phyloP scores from a whole-genome alignment of 2,888 invertebrate species.

The Drosophila borborema region DNA sequence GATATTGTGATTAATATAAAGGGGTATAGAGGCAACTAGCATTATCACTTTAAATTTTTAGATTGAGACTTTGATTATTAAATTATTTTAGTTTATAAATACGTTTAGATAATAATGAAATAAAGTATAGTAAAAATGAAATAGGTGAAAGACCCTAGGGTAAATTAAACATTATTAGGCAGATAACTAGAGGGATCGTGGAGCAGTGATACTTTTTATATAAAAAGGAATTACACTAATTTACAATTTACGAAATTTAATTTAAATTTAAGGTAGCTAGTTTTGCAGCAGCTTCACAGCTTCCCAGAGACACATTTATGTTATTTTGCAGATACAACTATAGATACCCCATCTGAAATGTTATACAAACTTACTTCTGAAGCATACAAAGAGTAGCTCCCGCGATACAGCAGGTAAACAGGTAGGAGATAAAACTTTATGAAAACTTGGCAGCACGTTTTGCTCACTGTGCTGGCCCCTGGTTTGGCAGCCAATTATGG shows the following conservation, averaged over 20 bases:
- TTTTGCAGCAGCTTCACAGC: too few species aligned
- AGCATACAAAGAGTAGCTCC: constrained; percentile 17
- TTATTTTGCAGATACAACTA: not conserved
- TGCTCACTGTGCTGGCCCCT: constrained; percentile 4
- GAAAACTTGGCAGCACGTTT: constrained; percentile 14
- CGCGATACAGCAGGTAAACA: constrained; percentile 8
- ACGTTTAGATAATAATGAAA: not conserved
- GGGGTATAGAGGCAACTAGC: too few species aligned
- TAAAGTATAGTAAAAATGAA: not conserved
- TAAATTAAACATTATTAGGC: not conserved
- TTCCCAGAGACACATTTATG: too few species aligned
- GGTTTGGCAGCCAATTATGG: constrained; percentile 40
- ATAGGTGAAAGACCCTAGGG: too few species aligned
- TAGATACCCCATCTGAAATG: not conserved
- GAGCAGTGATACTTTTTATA: too few species aligned
- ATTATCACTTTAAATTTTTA: too few species aligned
- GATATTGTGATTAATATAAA: too few species aligned
- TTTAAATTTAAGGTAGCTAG: not conserved
- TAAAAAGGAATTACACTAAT: not conserved
- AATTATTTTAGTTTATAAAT: not conserved
- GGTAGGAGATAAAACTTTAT: constrained; percentile 11
- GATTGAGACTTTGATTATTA: too few species aligned
- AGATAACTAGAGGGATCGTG: not conserved
- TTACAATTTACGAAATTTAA: not conserved
- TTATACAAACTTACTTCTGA: constrained; percentile 1